Evolutionary conservation across 1,140 invertebrate genomes (phyloP).

Genomic region (Goniozus legneri): DNA sequence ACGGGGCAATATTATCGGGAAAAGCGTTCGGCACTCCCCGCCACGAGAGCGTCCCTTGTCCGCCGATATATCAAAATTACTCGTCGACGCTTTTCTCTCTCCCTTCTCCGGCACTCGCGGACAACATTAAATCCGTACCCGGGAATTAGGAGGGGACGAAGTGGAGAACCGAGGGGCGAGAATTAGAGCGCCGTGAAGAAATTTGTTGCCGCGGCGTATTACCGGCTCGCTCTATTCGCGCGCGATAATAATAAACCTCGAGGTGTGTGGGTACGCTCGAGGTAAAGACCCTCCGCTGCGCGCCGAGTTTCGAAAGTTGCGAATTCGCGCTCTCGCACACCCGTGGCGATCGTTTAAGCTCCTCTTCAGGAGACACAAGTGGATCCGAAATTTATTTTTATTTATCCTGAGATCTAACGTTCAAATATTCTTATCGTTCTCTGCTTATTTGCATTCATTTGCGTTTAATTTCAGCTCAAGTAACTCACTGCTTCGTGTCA

Average conservation of each 20-base stretch:
- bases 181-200: constrained; percentile 7
- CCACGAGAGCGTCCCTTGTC: background rate
- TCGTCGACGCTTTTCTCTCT: constrained; percentile 19
- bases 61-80: constrained; percentile 44
- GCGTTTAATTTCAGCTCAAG: no score
- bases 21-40: constrained; percentile 12
- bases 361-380: constrained; percentile 9
- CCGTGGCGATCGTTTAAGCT: no score
- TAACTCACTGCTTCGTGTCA: no score
- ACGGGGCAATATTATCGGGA: constrained; percentile 27
- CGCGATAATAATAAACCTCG: constrained; percentile 2
- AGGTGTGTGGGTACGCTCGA: background rate
- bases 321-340: no score
- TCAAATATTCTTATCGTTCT: no score
- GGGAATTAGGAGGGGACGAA: constrained; percentile 16
- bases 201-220: constrained; percentile 10
- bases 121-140: constrained; percentile 27
- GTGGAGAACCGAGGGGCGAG: constrained; percentile 2
- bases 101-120: background rate
- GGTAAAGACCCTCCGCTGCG: background rate
- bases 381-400: no score
- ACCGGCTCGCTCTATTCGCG: no score
- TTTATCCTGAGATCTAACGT: no score
- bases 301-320: no score
- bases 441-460: no score